Conservation (phyloP, 1,140 invertebrate genomes). For the Polypedilum pembai region DNA sequence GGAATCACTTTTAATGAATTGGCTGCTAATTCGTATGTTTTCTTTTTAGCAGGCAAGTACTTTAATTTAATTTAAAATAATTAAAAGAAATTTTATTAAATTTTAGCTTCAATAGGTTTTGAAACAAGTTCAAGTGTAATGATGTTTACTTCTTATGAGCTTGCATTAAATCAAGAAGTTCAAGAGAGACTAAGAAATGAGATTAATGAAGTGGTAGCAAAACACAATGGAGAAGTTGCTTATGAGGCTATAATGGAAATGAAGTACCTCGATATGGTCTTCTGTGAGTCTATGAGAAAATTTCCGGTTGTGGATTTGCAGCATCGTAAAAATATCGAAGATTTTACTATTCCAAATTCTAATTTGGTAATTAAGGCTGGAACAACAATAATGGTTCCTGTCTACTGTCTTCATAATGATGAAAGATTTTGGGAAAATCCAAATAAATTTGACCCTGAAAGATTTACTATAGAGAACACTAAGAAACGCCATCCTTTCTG, state of each 20-base stretch:
- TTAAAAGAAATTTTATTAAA: background rate
- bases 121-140: constrained; percentile 60
- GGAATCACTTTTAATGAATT: constrained; percentile 44
- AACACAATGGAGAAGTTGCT: constrained; percentile 40
- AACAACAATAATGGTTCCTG: constrained; percentile 49
- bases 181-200: constrained; percentile 53
- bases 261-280: constrained; percentile 38
- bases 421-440: constrained; percentile 60
- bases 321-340: constrained; percentile 44
- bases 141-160: constrained; percentile 50
- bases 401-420: constrained; percentile 55
- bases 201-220: constrained; percentile 41
- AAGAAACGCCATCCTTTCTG: constrained; percentile 40
- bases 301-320: constrained; percentile 41
- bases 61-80: background rate
- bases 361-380: constrained; percentile 48
- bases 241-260: constrained; percentile 40
- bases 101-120: constrained; percentile 44
- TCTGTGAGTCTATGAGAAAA: constrained; percentile 44
- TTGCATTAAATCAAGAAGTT: constrained; percentile 52
- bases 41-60: constrained; percentile 48
- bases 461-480: constrained; percentile 52
- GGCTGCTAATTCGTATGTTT: constrained; percentile 49
- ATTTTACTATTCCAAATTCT: constrained; percentile 48
- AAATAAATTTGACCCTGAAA: constrained; percentile 61